Percentiles rank a stretch among this genome's conserved stretches.
Conservation (phyloP, 2,888 invertebrate genomes). For the Leucoma salicis region DNA sequence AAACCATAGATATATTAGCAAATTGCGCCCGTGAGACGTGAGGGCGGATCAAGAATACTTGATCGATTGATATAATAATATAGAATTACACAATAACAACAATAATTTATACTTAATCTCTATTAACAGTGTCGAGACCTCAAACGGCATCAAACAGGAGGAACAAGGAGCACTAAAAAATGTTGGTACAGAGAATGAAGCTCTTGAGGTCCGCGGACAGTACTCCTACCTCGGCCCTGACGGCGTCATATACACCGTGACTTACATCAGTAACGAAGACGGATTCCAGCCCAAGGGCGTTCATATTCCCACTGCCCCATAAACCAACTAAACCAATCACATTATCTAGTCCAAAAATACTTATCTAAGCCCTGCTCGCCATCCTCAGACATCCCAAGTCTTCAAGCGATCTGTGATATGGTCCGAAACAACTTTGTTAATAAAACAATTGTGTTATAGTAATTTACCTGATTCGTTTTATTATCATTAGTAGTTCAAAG, state of each 20-base stretch:
- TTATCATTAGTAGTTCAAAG: too few relatives aligned
- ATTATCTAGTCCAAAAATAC: constrained; percentile 66
- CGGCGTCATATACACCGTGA: constrained; percentile 67
- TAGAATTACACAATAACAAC: too few relatives aligned
- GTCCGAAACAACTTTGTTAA: constrained; percentile 56
- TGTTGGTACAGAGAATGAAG: constrained; percentile 54
- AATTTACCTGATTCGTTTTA: constrained; percentile 36
- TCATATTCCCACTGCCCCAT: constrained; percentile 48
- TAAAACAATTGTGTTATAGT: constrained; percentile 56
- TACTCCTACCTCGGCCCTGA: constrained; percentile 68
- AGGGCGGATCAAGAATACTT: too few relatives aligned
- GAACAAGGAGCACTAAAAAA: constrained; percentile 47
- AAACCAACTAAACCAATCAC: constrained; percentile 27
- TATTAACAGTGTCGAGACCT: constrained; percentile 48
- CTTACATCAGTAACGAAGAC: constrained; percentile 75
- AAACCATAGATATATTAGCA: too few relatives aligned
- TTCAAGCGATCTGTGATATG: constrained; percentile 75
- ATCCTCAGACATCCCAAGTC: constrained; percentile 41
- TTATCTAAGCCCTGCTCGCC: constrained; percentile 36
- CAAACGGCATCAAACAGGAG: constrained; percentile 48
- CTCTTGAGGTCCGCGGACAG: constrained; percentile 48
- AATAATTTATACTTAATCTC: neutral
- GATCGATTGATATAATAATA: too few relatives aligned
- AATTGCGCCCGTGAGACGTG: too few relatives aligned
- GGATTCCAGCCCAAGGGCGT: constrained; percentile 77